These are phyloP conservation scores for Lytechinus variegatus DNA, from an alignment of 35 echinoderm and acorn worm genomes.

Conservation along the genomic window DNA sequence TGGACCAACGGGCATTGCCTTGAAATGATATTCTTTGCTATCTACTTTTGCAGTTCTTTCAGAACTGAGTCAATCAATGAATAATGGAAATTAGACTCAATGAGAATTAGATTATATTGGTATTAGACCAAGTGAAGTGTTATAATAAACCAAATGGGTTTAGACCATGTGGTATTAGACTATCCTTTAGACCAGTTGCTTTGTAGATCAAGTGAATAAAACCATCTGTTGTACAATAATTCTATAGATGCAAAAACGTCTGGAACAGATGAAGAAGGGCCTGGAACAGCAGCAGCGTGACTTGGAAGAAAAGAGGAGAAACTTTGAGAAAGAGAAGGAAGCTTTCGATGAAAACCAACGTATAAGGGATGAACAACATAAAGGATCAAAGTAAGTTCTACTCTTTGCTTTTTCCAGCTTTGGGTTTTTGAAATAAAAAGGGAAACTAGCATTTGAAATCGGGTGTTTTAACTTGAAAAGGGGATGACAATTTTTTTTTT, in stretches of 20 bases:
- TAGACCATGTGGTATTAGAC: no score
- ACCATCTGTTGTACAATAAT: not conserved
- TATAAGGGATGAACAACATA: slow-evolving; percentile 62
- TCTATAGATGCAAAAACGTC: slow-evolving; percentile 74
- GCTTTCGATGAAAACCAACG: slow-evolving; percentile 78
- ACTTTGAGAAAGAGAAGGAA: slow-evolving; percentile 92
- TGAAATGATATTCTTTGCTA: no score
- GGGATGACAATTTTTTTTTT: not conserved
- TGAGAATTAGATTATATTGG: no score
- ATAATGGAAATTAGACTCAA: no score
- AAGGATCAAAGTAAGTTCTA: slow-evolving; percentile 66
- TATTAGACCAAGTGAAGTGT: no score
- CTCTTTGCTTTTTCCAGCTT: not conserved
- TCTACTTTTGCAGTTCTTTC: no score
- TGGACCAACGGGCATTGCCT: no score
- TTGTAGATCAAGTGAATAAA: no score
- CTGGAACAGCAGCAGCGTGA: slow-evolving; percentile 93
- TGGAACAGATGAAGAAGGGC: slow-evolving; percentile 97
- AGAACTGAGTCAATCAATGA: no score
- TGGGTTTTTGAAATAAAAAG: not conserved
- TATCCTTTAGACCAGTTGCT: no score
- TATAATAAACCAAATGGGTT: no score
- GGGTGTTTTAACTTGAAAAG: not conserved
- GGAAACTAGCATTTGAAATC: not conserved
- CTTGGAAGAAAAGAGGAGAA: slow-evolving; percentile 86